Percentiles rank a stretch among this genome's conserved stretches.
These are phyloP conservation scores for Zeuzera pyrina DNA, from an alignment of 2,888 invertebrate species.

Conservation along the genomic window DNA sequence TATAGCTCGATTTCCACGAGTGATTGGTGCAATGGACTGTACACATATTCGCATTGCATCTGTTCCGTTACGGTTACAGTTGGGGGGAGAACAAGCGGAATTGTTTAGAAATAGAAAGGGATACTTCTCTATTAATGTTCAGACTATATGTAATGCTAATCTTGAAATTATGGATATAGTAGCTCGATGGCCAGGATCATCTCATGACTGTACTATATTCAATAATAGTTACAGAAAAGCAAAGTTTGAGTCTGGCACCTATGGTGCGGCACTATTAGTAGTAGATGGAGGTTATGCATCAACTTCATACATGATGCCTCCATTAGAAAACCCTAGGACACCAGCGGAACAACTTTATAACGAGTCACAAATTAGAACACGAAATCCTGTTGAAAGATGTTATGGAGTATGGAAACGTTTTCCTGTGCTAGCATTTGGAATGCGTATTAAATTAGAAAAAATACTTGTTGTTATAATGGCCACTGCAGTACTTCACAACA, in stretches of 20 bases:
- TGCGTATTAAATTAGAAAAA: conserved; percentile 8
- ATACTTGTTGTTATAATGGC: conserved; percentile 9
- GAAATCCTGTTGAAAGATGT: conserved; percentile 4
- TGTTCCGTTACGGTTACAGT: too few relatives aligned
- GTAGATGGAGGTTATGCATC: neutral
- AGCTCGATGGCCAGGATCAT: conserved; percentile 4
- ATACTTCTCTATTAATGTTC: conserved; percentile 4
- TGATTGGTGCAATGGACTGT: too few relatives aligned
- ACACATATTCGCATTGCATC: too few relatives aligned
- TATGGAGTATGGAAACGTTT: conserved; percentile 7
- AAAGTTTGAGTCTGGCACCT: too few relatives aligned
- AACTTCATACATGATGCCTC: neutral
- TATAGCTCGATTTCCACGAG: too few relatives aligned
- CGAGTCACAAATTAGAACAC: conserved; percentile 3
- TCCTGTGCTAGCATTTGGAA: conserved; percentile 9
- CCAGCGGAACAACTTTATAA: conserved; percentile 3
- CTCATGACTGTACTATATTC: neutral
- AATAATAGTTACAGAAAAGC: too few relatives aligned
- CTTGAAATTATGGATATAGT: conserved; percentile 6
- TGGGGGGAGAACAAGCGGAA: too few relatives aligned
- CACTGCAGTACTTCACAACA: conserved; percentile 12
- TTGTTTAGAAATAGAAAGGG: conserved; percentile 6
- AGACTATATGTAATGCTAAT: conserved; percentile 4
- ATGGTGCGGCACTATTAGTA: neutral
- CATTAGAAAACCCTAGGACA: too few relatives aligned